Base-by-base conservation (phyloP, 2,888 invertebrate species). In the Chromoteleia sp. region DNA sequence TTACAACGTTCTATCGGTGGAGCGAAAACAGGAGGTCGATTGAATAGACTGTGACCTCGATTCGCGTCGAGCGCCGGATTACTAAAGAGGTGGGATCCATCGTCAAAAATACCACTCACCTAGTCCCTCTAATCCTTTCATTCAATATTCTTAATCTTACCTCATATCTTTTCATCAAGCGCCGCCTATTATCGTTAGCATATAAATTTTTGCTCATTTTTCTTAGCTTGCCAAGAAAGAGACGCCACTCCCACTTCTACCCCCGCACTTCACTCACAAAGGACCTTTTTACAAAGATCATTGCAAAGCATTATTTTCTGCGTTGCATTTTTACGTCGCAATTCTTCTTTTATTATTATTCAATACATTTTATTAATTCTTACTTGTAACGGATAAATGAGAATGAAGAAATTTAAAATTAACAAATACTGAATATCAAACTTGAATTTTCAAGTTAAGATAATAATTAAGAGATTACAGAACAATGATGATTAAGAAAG, bases 101-200 rank as follows among this genome's bases (percentile, higher is more conserved):
- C 65, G 39, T 73, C 45, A 58, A 71, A 78, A 78, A 78, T 58
- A 54, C 58, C 79, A 56, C 73, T 54, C 58, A 50, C 52, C 70
- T 39, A 76, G 48, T 76, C 39, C 50, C 54, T 68, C 45, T 81
- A 52, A 84, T 80, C 79, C 83, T 81, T 83, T 84, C 84, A 85
- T 86, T 84, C 86, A 86, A 87, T 87, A 87, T 85, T 84, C 86
- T 86, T 86, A 87, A 88, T 87, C 86, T 85, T 59, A 59, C 63
- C 73, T 85, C 84, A 87, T 88, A 86, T 85, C 82, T 83, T 87
- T 85, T 87, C 85, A 88, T 87, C 73, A 54, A 73, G 33, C 43
- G 33, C 12, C 48, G 36, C 33, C 70, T 58, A 70, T 70, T 58
- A 70, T 70, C 70, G 58, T 56, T 45, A 70, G 45, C 58, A 48